These are phyloP conservation scores for Epicampocera succincta DNA, from an alignment of 2,888 invertebrate genomes.

Conservation along the genomic window DNA sequence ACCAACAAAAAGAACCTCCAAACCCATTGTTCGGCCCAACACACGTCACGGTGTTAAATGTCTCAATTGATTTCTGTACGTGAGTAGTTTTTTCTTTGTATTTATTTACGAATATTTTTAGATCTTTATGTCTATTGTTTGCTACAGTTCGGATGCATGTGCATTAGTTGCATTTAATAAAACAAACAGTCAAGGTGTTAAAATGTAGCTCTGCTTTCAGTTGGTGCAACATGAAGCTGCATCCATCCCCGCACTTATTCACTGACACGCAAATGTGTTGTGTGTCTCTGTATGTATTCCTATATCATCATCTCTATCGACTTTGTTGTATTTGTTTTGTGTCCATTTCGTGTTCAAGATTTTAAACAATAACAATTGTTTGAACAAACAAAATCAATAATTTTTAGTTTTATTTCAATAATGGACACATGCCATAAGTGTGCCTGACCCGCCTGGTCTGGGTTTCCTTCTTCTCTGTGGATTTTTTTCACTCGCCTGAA, in stretches of 20 bases:
- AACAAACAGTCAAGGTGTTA: constrained; percentile 67
- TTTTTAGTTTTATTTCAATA: constrained; percentile 62
- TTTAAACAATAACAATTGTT: constrained; percentile 66
- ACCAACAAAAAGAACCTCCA: constrained; percentile 42
- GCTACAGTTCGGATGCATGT: constrained; percentile 29
- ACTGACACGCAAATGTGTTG: background rate
- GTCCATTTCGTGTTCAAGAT: constrained; percentile 40
- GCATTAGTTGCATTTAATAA: constrained; percentile 62
- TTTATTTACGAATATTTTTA: constrained; percentile 46
- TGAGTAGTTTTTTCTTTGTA: constrained; percentile 15
- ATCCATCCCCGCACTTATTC: background rate
- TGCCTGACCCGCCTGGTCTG: constrained; percentile 17
- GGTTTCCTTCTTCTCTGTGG: background rate
- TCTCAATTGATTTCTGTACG: constrained; percentile 65
- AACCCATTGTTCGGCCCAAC: constrained; percentile 54
- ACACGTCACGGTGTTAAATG: constrained; percentile 58
- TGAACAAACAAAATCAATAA: constrained; percentile 65
- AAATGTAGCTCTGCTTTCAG: constrained; percentile 45
- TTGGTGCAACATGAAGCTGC: constrained; percentile 12
- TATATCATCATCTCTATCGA: constrained; percentile 46
- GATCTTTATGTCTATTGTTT: constrained; percentile 52
- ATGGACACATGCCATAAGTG: constrained; percentile 70
- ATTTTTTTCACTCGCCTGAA: background rate
- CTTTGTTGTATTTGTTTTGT: constrained; percentile 50
- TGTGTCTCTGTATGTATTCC: constrained; percentile 14